Conservation (phyloP, 1,140 invertebrate species). For the Delia radicum region DNA sequence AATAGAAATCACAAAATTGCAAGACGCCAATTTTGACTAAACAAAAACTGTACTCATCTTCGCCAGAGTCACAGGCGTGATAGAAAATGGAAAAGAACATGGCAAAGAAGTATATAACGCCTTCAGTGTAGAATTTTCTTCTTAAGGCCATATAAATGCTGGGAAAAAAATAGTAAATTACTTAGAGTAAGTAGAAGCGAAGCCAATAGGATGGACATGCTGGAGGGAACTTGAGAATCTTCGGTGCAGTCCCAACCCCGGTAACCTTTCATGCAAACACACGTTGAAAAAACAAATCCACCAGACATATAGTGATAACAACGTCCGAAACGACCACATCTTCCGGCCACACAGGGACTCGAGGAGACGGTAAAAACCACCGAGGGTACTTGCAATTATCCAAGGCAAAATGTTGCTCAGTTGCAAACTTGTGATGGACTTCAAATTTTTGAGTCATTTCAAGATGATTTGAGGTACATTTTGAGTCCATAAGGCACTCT, state of each 20-base stretch:
- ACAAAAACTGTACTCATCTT: constrained; percentile 68
- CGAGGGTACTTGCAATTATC: constrained; percentile 57
- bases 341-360: constrained; percentile 66
- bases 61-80: constrained; percentile 74
- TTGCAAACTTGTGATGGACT: constrained; percentile 46
- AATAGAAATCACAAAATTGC: constrained; percentile 91
- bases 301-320: constrained; percentile 74
- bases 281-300: constrained; percentile 74
- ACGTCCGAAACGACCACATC: constrained; percentile 66
- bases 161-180: constrained; percentile 82
- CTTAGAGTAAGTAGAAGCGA: constrained; percentile 80
- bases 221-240: constrained; percentile 69
- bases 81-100: constrained; percentile 89
- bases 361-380: constrained; percentile 67
- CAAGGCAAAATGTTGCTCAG: constrained; percentile 43
- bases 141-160: constrained; percentile 76
- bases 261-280: constrained; percentile 70
- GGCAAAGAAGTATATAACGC: constrained; percentile 78
- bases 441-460: constrained; percentile 44
- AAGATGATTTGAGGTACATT: constrained; percentile 40
- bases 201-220: constrained; percentile 66
- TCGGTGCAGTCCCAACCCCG: constrained; percentile 85
- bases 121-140: constrained; percentile 78
- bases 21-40: constrained; percentile 70
- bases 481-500: constrained; percentile 51